A percentile compares a stretch with the other conserved stretches of the same genome.
phyloP scores from a whole-genome alignment of 2,113 vertebrate species.

The Noturus placidus region DNA sequence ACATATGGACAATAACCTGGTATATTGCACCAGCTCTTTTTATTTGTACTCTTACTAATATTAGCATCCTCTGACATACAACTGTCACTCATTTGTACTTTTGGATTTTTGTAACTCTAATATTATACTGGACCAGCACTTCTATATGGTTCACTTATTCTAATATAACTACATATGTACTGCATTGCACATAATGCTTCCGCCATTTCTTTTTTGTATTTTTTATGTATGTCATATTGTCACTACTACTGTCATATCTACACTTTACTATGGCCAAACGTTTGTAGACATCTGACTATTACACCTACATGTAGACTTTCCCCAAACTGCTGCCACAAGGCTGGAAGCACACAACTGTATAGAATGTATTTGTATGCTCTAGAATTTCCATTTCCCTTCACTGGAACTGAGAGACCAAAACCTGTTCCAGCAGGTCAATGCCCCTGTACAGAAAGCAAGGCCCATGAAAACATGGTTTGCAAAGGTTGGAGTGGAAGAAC shows the following conservation, averaged over 20 bases:
- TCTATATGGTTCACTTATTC: background rate
- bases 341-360: background rate
- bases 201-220: background rate
- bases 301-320: background rate
- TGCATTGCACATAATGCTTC: background rate
- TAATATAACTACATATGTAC: background rate
- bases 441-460: background rate
- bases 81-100: background rate
- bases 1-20: background rate
- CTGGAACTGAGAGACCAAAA: background rate
- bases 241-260: background rate
- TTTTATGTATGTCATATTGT: background rate
- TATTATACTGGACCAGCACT: too few relatives aligned
- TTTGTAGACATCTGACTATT: background rate
- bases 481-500: background rate
- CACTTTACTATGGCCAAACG: background rate
- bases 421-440: background rate
- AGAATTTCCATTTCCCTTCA: background rate
- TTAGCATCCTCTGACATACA: background rate
- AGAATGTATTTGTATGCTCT: background rate
- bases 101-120: too few relatives aligned
- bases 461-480: background rate
- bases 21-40: conserved; percentile 4
- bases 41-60: conserved; percentile 5
- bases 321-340: background rate